These are phyloP conservation scores for Cebidichthys violaceus DNA, from an alignment of 2,113 vertebrate genomes.

Conservation along the genomic window DNA sequence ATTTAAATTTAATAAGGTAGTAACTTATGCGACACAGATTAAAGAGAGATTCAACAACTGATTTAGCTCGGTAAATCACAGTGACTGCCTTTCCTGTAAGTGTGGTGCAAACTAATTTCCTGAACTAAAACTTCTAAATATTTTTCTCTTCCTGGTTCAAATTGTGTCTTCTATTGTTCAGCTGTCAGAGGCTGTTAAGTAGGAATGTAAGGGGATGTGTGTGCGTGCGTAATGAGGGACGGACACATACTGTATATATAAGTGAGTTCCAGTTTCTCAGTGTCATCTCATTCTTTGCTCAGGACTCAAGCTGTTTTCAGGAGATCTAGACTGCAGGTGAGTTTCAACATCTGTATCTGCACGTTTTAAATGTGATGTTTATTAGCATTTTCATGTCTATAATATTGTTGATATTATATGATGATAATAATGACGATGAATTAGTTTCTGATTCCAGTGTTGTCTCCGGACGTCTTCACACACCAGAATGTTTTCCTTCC, in stretches of 20 bases:
- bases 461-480: not conserved
- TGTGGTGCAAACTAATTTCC: not conserved
- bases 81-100: not conserved
- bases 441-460: conserved; percentile 7
- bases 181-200: not conserved
- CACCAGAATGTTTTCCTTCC: conserved; percentile 25
- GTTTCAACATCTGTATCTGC: too few relatives aligned
- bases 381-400: not conserved
- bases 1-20: too few relatives aligned
- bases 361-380: too few relatives aligned
- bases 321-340: too few relatives aligned
- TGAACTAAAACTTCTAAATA: too few relatives aligned
- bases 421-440: not conserved
- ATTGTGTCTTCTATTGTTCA: not conserved
- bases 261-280: not conserved
- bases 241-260: not conserved
- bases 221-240: too few relatives aligned
- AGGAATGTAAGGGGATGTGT: not conserved
- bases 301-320: not conserved
- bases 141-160: not conserved
- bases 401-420: not conserved
- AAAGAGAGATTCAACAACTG: too few relatives aligned
- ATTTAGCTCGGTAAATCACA: not conserved
- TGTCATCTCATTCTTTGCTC: not conserved
- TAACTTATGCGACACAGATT: too few relatives aligned